These are phyloP conservation scores for Callopanchax toddi DNA, from an alignment of 2,113 vertebrate species.

Conservation along the genomic window DNA sequence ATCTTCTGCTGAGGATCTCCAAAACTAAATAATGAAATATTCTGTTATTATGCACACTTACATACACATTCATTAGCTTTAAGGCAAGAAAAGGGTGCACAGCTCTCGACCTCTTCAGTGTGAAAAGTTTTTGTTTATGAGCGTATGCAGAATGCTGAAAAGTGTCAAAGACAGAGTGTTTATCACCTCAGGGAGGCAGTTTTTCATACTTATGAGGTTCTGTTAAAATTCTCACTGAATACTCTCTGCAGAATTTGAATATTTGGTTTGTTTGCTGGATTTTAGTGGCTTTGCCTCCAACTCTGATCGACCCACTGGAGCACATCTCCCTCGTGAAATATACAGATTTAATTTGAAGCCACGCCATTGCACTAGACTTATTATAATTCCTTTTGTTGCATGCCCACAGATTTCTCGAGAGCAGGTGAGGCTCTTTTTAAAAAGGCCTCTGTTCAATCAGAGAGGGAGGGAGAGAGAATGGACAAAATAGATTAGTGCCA, in stretches of 20 bases:
- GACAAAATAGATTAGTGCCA: conserved; percentile 28
- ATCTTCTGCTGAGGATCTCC: background rate
- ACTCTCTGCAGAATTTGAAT: conserved; percentile 22
- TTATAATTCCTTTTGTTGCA: background rate
- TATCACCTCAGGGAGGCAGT: background rate
- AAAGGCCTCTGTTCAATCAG: conserved; percentile 27
- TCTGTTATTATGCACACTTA: too few species aligned
- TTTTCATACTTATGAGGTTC: conserved; percentile 27
- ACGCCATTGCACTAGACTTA: background rate
- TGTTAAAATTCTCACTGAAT: conserved; percentile 11
- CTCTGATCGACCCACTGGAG: background rate
- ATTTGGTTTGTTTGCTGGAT: conserved; percentile 4
- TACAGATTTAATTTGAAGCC: conserved; percentile 22
- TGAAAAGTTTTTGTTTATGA: background rate
- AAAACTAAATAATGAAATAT: background rate
- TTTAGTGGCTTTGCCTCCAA: conserved; percentile 6
- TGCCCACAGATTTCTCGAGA: background rate
- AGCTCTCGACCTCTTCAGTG: background rate
- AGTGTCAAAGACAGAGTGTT: conserved; percentile 6
- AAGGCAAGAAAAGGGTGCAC: background rate
- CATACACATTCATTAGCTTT: background rate
- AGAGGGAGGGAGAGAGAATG: conserved; percentile 32
- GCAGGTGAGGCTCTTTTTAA: conserved; percentile 2
- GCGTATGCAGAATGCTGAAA: conserved; percentile 11
- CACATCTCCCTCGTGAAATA: conserved; percentile 7